Evolutionary conservation across 1,140 invertebrate species (phyloP), one percentile per base, ranked within the genome.

Genomic region (Euborellia annulipes): DNA sequence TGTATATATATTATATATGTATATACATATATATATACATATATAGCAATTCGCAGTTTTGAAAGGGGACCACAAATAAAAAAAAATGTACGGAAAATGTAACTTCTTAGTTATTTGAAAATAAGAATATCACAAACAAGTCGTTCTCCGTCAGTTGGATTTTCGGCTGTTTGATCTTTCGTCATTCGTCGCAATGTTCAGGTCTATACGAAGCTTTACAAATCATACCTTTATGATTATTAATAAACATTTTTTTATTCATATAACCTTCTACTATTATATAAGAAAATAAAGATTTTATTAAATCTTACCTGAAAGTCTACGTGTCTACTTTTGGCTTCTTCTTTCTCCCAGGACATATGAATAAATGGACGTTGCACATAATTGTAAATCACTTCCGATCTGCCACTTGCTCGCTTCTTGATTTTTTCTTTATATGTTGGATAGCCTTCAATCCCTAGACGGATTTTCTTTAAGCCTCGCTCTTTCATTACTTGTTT

Each of bases 331-430:
- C 90, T 95, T 58, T 96, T 97, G 0, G 93, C 93, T 61, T 99
- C 96, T 59, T 99, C 94, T 55, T 98, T 98, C 62, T 99, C 96
- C 96, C 96, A 99, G 0, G 93, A 98, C 89, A 98, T 96, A 55
- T 95, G 90, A 37, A 99, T 89, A 62, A 99, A 99, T 0, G 96
- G 95, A n/a, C 96, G 70, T 61, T 99, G 96, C 0, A 98, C 94
- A 63, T 99, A 99, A 64, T 98, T 98, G 66, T 99, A 99, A 50
- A 98, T 95, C 1, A 98, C 95, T 70, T 93, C 88, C 2, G 88
- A 82, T 30, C 90, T 69, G 11, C 90, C 90, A 9, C 89, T 88
- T 0, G 91, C 85, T 16, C 93, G 70, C 58, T 86, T 91, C 1
- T 50, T 50, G 7, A 87, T 75, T 61, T 98, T 99, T 61, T 98